Conservation (phyloP, 2,888 invertebrate species). For the Tipula confusa region DNA sequence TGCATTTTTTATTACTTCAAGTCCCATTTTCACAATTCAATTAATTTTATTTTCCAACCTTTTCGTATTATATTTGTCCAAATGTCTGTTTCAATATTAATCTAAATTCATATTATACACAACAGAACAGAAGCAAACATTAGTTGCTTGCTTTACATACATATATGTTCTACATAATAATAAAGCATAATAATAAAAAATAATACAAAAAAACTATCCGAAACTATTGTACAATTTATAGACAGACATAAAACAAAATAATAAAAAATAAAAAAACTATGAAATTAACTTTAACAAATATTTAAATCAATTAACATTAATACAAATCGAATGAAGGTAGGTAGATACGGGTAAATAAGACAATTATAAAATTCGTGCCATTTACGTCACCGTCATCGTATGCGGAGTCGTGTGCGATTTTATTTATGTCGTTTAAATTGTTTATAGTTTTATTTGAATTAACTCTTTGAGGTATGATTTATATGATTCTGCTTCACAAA, state of each 20-base stretch:
- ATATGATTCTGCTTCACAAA: too few species aligned
- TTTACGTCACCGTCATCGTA: neutral
- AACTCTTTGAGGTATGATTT: too few species aligned
- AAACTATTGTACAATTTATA: neutral
- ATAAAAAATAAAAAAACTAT: too few species aligned
- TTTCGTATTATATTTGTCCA: neutral
- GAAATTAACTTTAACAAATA: neutral
- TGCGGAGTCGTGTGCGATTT: neutral
- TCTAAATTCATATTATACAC: neutral
- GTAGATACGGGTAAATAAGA: neutral
- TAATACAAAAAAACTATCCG: neutral
- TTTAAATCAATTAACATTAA: neutral
- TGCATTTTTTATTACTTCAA: slow-evolving; percentile 12
- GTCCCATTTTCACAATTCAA: slow-evolving; percentile 25
- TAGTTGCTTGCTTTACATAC: neutral
- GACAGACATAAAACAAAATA: neutral
- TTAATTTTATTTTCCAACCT: slow-evolving; percentile 12
- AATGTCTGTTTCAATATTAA: slow-evolving; percentile 12
- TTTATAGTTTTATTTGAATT: too few species aligned
- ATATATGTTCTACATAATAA: neutral
- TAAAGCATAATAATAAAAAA: too few species aligned
- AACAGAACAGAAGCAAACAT: neutral
- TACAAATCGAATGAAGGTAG: neutral
- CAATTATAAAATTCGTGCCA: neutral
- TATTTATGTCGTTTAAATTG: neutral